phyloP scores from a whole-genome alignment of 2,113 vertebrate genomes.

The Cheirogaleus medius region DNA sequence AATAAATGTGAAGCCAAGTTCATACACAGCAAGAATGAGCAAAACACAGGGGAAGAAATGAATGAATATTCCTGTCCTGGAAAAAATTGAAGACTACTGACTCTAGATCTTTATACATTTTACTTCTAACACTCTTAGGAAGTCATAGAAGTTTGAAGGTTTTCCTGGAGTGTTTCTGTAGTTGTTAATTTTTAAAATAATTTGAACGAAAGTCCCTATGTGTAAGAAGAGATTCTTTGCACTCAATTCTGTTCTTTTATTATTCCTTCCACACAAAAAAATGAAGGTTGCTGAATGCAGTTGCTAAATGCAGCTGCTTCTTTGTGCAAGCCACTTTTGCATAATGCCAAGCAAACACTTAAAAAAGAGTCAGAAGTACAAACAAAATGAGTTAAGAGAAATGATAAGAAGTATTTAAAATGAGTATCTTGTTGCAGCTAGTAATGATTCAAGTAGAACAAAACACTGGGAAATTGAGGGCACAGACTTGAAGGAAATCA shows the following conservation, averaged over 20 bases:
- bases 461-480: neutral
- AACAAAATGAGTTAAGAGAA: constrained; percentile 22
- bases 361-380: neutral
- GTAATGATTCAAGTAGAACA: neutral
- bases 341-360: neutral
- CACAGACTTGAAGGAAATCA: neutral
- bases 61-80: neutral
- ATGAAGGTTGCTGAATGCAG: neutral
- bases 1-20: neutral
- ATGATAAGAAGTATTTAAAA: neutral
- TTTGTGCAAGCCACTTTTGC: neutral
- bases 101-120: neutral
- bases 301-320: neutral
- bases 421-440: neutral
- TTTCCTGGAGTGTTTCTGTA: neutral
- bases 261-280: constrained; percentile 48
- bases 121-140: neutral
- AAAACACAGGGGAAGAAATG: neutral
- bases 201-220: neutral
- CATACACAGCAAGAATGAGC: neutral
- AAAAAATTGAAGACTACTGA: neutral
- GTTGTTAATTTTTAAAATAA: neutral
- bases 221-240: neutral
- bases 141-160: neutral
- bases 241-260: constrained; percentile 54